Conservation (phyloP, 2,113 vertebrate genomes). For the Anthoscopus minutus region DNA sequence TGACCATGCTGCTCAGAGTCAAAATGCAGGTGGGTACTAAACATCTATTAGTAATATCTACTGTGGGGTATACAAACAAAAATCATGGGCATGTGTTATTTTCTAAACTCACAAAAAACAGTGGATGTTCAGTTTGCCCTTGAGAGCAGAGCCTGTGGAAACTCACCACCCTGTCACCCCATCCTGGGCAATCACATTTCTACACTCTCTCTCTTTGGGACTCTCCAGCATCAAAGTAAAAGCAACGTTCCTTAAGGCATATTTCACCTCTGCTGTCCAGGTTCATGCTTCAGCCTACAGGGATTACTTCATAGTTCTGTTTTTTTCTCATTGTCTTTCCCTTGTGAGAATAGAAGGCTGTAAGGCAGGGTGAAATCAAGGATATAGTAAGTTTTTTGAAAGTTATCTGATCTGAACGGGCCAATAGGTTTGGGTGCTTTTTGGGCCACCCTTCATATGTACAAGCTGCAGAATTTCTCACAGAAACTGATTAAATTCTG, state of each 20-base stretch:
- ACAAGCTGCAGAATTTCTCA: background rate
- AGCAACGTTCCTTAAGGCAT: background rate
- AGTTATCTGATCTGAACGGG: background rate
- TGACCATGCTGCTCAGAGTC: background rate
- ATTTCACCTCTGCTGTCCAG: background rate
- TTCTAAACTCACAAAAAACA: background rate
- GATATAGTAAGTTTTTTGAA: background rate
- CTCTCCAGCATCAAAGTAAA: background rate
- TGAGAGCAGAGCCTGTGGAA: background rate
- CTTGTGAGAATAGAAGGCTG: background rate
- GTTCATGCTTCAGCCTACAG: background rate
- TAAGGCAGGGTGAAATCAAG: background rate
- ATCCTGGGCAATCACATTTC: background rate
- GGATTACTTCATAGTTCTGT: background rate
- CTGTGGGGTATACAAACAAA: background rate
- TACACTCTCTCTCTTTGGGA: background rate
- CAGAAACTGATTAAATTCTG: background rate
- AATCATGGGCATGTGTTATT: background rate
- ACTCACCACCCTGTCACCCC: rapidly evolving
- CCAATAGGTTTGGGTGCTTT: background rate
- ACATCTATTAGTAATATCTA: no score
- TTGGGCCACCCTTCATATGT: background rate
- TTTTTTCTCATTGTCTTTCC: background rate
- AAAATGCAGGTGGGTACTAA: background rate
- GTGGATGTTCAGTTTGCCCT: background rate